A percentile compares a stretch with the other conserved stretches of the same genome.
These are phyloP conservation scores for Nothoprocta pentlandii DNA, from an alignment of 2,113 vertebrate genomes.

Conservation along the genomic window DNA sequence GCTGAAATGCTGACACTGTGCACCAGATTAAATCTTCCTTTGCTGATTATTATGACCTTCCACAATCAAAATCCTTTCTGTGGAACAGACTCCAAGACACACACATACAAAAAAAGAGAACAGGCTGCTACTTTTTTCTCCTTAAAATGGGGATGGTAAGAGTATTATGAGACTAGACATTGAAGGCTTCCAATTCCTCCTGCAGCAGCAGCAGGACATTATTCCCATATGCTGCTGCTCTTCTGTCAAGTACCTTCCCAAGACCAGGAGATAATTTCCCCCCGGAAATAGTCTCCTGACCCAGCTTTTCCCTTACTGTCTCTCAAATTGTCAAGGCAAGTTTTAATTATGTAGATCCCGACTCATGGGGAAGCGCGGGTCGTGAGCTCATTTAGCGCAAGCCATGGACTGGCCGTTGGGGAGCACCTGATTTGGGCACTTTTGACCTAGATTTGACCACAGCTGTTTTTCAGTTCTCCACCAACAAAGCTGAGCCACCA, in stretches of 20 bases:
- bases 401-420: neutral
- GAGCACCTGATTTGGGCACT: neutral
- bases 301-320: neutral
- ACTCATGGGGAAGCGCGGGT: neutral
- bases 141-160: neutral
- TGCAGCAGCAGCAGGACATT: neutral
- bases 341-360: neutral
- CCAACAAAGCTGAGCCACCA: neutral
- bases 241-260: neutral
- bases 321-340: neutral
- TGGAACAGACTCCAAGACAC: neutral
- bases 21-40: neutral
- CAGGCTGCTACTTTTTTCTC: neutral
- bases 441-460: neutral
- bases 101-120: too few species aligned
- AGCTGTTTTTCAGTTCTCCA: neutral
- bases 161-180: accelerated
- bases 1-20: neutral
- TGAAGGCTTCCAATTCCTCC: neutral
- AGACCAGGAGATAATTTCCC: neutral
- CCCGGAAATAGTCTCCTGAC: neutral
- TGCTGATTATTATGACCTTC: neutral
- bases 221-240: neutral
- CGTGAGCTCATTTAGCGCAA: neutral
- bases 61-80: neutral